These are phyloP conservation scores for Acanthopagrus latus DNA, from an alignment of 2,797 vertebrate genomes.

Conservation along the genomic window DNA sequence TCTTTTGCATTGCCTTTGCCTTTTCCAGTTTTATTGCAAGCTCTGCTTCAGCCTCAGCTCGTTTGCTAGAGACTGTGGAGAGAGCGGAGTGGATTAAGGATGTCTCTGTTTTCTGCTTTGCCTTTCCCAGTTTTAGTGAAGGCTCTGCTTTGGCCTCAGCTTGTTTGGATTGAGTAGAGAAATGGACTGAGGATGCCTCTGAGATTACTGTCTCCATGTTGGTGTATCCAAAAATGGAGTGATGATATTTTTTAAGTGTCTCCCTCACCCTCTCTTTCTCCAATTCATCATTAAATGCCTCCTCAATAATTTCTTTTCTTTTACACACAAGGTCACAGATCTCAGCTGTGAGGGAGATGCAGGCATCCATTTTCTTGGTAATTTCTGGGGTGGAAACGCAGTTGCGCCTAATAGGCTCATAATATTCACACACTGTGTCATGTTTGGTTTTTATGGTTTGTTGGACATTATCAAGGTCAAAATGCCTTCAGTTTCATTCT, in stretches of 20 bases:
- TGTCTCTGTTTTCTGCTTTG: not conserved
- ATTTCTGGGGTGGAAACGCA: constrained; percentile 24
- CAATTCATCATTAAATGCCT: constrained; percentile 26
- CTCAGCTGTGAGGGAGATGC: constrained; percentile 32
- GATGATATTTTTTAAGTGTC: not conserved
- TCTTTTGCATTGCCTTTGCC: constrained; percentile 24
- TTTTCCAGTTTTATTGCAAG: constrained; percentile 44
- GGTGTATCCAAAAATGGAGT: not conserved
- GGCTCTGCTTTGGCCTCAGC: not conserved
- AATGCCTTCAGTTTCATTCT: constrained; percentile 31
- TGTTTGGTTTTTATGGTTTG: constrained; percentile 13
- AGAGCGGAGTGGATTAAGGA: not conserved
- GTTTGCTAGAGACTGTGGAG: constrained; percentile 15
- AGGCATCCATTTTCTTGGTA: constrained; percentile 52
- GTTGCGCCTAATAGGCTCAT: constrained; percentile 40
- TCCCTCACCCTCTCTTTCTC: not conserved
- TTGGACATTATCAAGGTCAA: constrained; percentile 14
- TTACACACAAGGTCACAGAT: constrained; percentile 33
- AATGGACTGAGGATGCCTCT: not conserved
- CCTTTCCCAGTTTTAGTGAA: not conserved
- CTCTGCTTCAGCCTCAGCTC: constrained; percentile 38
- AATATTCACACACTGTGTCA: constrained; percentile 5
- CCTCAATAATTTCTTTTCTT: constrained; percentile 12
- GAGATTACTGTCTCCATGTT: not conserved
- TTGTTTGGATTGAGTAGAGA: not conserved